Base-by-base conservation (phyloP, 2,797 vertebrate species). In the Dermochelys coriacea region DNA sequence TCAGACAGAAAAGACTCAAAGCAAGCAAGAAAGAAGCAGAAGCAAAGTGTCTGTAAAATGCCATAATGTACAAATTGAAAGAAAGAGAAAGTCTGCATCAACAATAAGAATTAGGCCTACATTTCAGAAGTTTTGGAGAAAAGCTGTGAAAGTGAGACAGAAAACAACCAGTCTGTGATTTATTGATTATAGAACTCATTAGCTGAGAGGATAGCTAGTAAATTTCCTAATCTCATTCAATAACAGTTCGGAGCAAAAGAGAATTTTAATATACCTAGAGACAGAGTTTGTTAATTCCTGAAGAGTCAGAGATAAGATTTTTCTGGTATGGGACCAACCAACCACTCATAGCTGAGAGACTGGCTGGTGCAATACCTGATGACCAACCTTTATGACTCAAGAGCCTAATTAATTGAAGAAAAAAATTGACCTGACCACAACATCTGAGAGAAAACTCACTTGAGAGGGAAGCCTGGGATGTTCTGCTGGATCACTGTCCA, bases 311-410 rank as follows among this genome's bases (percentile, higher is more conserved):
- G 34, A 74, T 82, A 25, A 59, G 1, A 3, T 54, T 4, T 27
- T 15, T 16, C n/a, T 80, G 4, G 1, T 8, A 84, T 1, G 1
- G 41, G 1, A 77, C 52, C 0, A 19, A 50, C 34, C 55, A 82
- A 10, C 4, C 9, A n/a, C 68, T 71, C 37, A 2, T 49, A 77
- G 6, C 8, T 1, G 49, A 91, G 95, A 74, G 21, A 84, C 0
- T 4, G 19, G 41, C 27, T 82, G 41, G 15, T 54, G 31, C 41
- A 16, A 15, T 93, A 68, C 7, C 59, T 91, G 25, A 68, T 4
- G 6, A 34, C 7, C 55, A 55, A 10, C 80, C 68, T 2, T 34
- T 88, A 54, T 18, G 51, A 59, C 14, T 55, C 12, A 85, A 64
- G 89, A 75, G 2, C 29, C 8, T 15, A 49, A 77, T 29, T 77